Evolutionary conservation across 2,113 vertebrate species (phyloP).

Genomic region (Trinectes maculatus): DNA sequence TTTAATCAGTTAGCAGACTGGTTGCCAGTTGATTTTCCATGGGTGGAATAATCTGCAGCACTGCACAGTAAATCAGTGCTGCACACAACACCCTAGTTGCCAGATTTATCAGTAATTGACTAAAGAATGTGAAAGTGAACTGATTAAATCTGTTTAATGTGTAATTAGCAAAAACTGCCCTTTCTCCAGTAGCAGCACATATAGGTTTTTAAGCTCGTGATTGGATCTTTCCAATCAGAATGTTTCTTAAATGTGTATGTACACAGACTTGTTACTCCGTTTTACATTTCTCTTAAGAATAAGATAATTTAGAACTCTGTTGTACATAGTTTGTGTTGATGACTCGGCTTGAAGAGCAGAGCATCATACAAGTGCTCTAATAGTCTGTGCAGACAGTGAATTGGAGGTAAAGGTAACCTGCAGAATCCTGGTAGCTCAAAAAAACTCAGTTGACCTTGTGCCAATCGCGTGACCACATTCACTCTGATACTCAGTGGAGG

Average conservation of each 20-base stretch:
- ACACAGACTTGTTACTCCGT: neutral
- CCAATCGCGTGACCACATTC: no score
- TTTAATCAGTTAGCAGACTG: neutral
- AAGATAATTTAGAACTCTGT: neutral
- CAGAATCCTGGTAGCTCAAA: neutral
- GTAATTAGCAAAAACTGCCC: neutral
- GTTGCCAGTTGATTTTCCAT: neutral
- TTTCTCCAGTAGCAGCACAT: neutral
- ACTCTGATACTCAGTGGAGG: no score
- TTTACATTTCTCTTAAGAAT: neutral
- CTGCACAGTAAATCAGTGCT: neutral
- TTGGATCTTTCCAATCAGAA: neutral
- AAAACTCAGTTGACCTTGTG: no score
- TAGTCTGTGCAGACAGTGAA: conserved; percentile 1
- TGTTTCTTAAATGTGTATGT: neutral
- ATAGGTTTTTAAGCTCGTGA: neutral
- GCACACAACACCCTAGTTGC: neutral
- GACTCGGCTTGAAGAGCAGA: conserved; percentile 4
- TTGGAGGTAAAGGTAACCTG: neutral
- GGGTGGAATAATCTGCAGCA: neutral
- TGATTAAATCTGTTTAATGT: neutral
- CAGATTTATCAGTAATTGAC: neutral
- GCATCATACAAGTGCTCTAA: conserved; percentile 15
- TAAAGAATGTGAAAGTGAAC: neutral
- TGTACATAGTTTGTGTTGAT: neutral